phyloP scores from a whole-genome alignment of 2,113 vertebrate species.

The Epinephelus lanceolatus region DNA sequence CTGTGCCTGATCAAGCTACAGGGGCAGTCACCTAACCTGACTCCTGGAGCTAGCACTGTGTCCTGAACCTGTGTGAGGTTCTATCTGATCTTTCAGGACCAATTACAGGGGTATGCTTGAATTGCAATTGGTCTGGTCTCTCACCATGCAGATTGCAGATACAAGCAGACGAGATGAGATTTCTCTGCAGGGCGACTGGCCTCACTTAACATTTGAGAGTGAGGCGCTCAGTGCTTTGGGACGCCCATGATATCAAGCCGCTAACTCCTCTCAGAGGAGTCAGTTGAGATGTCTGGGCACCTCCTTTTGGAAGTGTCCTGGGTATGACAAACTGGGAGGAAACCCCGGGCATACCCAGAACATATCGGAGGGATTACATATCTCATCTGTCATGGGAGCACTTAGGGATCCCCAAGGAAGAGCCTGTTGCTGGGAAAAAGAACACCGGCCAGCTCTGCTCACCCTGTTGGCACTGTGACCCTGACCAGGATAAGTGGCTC shows the following conservation, averaged over 20 bases:
- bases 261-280: constrained; percentile 19
- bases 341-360: constrained; percentile 50
- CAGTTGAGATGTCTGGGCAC: constrained; percentile 36
- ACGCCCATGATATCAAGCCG: constrained; percentile 8
- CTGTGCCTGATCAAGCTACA: constrained; percentile 2
- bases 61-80: background rate
- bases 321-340: constrained; percentile 43
- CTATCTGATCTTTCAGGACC: background rate
- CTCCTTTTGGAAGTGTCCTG: constrained; percentile 47
- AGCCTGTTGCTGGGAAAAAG: constrained; percentile 47
- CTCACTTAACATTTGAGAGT: constrained; percentile 42
- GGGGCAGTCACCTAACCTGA: constrained; percentile 5
- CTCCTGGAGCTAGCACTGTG: background rate
- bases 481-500: constrained; percentile 22
- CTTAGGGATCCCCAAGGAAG: constrained; percentile 46
- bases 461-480: constrained; percentile 32
- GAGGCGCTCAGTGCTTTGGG: constrained; percentile 36
- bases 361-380: constrained; percentile 42
- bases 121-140: background rate
- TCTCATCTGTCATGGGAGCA: constrained; percentile 45
- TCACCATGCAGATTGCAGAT: background rate
- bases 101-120: background rate
- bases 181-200: background rate
- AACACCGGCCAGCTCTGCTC: constrained; percentile 7
- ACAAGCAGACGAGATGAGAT: constrained; percentile 9